A percentile compares a stretch with the other conserved stretches of the same genome.
phyloP scores from a whole-genome alignment of 2,113 vertebrate species.

The Scytalopus superciliaris region DNA sequence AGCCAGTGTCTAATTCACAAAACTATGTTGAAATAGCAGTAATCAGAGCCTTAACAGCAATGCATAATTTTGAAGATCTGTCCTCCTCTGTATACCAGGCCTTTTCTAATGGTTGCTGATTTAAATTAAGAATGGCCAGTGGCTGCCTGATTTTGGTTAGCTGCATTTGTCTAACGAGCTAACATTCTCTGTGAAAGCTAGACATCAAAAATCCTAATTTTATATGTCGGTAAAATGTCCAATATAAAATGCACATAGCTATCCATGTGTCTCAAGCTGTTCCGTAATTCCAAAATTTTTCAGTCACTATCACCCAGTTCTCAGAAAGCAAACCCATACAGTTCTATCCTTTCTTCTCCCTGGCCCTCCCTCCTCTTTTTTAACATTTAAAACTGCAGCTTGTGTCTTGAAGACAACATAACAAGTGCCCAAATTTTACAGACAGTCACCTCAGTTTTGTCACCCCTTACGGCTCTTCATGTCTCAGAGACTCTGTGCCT shows the following conservation, averaged over 20 bases:
- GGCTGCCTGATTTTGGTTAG: neutral
- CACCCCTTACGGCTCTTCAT: neutral
- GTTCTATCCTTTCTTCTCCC: neutral
- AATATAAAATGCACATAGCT: neutral
- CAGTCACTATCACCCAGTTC: neutral
- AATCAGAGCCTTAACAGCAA: neutral
- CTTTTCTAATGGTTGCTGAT: neutral
- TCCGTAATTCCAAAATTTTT: neutral
- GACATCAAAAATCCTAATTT: neutral
- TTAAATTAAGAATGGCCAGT: neutral
- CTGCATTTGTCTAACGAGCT: neutral
- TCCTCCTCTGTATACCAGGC: neutral
- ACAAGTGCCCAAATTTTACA: neutral
- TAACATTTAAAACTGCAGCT: neutral
- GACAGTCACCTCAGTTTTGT: neutral
- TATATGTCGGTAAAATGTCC: neutral
- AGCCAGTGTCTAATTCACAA: slow-evolving; percentile 8
- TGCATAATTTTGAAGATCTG: neutral
- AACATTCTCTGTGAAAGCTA: neutral
- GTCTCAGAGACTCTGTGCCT: neutral
- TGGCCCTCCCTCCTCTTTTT: neutral
- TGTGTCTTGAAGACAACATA: neutral
- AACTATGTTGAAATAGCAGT: neutral
- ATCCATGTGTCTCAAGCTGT: neutral
- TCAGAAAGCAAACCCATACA: neutral